Conservation (phyloP, 2,888 invertebrate species). For the Callyntrura guangdongensis region DNA sequence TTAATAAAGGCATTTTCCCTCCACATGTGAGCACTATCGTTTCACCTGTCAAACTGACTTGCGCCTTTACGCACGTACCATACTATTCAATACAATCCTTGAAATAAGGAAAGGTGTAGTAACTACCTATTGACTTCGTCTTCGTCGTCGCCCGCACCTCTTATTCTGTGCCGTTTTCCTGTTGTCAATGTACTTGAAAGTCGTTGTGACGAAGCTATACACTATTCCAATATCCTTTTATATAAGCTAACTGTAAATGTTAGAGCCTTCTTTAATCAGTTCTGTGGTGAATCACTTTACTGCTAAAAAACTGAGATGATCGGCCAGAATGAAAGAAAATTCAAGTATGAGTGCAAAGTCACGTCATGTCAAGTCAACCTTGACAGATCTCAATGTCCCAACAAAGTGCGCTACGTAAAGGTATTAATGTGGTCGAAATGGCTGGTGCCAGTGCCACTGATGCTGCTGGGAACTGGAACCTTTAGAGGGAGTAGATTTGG, state of each 20-base stretch:
- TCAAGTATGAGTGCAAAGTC: conserved; percentile 79
- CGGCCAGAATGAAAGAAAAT: conserved; percentile 52
- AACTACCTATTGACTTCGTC: neutral
- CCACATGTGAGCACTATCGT: neutral
- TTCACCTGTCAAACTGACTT: conserved; percentile 13
- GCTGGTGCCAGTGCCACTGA: neutral
- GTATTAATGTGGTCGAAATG: conserved; percentile 42
- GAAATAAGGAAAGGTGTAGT: too few relatives aligned
- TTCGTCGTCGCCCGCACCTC: neutral
- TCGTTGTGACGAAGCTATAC: neutral
- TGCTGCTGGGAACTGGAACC: too few relatives aligned
- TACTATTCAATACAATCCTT: neutral
- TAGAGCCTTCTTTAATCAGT: neutral
- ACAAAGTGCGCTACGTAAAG: conserved; percentile 43
- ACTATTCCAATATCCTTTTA: conserved; percentile 6
- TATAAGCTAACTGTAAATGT: neutral
- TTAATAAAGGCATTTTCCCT: neutral
- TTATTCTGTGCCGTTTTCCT: neutral
- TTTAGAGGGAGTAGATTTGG: neutral
- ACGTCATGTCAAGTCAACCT: conserved; percentile 77
- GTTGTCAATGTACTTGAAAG: conserved; percentile 13
- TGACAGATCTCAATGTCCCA: conserved; percentile 71
- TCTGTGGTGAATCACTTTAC: neutral
- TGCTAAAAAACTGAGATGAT: conserved; percentile 42
- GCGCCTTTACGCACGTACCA: neutral